phyloP scores from a whole-genome alignment of 2,888 invertebrate genomes.

The Acanthoscelides obtectus region DNA sequence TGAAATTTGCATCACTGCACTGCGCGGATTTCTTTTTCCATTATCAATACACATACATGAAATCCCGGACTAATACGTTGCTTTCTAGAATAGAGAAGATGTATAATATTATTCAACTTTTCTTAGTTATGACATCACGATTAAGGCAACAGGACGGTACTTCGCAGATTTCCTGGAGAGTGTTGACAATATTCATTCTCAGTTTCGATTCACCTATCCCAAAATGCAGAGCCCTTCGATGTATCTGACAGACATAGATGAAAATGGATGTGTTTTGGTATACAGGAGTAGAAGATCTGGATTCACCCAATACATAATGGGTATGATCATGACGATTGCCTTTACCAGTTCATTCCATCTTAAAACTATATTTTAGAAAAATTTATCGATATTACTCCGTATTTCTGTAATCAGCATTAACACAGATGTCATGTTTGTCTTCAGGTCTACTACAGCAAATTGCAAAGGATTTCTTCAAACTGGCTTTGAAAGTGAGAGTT shows the following conservation, averaged over 20 bases:
- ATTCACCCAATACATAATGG: conserved; percentile 77
- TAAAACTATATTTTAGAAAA: too few relatives aligned
- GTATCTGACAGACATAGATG: conserved; percentile 79
- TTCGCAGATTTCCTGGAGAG: conserved; percentile 87
- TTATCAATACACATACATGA: too few relatives aligned
- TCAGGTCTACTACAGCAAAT: conserved; percentile 81
- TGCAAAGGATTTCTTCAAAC: conserved; percentile 75
- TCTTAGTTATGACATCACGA: conserved; percentile 73
- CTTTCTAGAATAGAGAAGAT: too few relatives aligned
- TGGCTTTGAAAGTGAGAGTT: conserved; percentile 64
- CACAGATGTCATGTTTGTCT: conserved; percentile 11
- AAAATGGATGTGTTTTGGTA: conserved; percentile 74
- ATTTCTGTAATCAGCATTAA: too few relatives aligned
- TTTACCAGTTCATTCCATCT: too few relatives aligned
- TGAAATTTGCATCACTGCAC: too few relatives aligned
- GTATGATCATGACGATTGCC: too few relatives aligned
- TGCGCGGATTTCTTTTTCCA: too few relatives aligned
- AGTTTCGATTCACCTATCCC: conserved; percentile 88
- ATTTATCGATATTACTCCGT: too few relatives aligned
- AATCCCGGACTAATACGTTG: too few relatives aligned
- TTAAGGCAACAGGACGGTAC: conserved; percentile 79
- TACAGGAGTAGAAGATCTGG: conserved; percentile 79
- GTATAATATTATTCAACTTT: conserved; percentile 6
- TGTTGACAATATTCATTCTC: conserved; percentile 86
- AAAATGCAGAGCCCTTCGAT: conserved; percentile 90